Percentiles rank a stretch among this genome's conserved stretches.
Evolutionary conservation across 2,888 invertebrate genomes (phyloP).

Genomic region (Caenorhabditis zanzibari): DNA sequence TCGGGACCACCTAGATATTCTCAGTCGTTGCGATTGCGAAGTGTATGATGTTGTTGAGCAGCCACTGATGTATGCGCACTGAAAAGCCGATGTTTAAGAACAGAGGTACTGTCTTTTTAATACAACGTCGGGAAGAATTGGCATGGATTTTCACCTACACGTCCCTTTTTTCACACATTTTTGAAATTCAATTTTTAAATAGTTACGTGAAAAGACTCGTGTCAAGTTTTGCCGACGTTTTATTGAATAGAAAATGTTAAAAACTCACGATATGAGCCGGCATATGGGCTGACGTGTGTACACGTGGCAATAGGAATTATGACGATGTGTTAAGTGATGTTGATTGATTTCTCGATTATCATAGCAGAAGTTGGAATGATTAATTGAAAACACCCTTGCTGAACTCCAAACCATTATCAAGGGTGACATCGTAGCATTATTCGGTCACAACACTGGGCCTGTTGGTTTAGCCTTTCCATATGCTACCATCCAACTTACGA

Average conservation of each 20-base stretch:
- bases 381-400: slow-evolving; percentile 33
- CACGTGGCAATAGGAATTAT: slow-evolving; percentile 21
- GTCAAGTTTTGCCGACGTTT: too few relatives aligned
- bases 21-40: slow-evolving; percentile 45
- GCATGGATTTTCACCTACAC: too few relatives aligned
- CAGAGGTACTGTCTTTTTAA: background rate
- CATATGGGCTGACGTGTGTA: slow-evolving; percentile 14
- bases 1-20: slow-evolving; percentile 45
- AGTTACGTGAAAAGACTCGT: too few relatives aligned
- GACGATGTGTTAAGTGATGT: slow-evolving; percentile 35
- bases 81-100: background rate
- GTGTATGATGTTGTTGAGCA: slow-evolving; percentile 15
- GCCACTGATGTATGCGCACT: slow-evolving; percentile 47
- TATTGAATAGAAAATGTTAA: too few relatives aligned
- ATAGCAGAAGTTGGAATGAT: slow-evolving; percentile 56
- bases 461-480: slow-evolving; percentile 59
- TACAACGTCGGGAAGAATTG: too few relatives aligned
- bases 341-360: slow-evolving; percentile 35
- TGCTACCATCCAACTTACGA: slow-evolving; percentile 54
- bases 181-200: too few relatives aligned
- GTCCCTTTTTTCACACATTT: too few relatives aligned
- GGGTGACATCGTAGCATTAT: slow-evolving; percentile 39
- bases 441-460: slow-evolving; percentile 55
- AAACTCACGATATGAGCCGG: slow-evolving; percentile 38
- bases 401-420: slow-evolving; percentile 22